Conservation (phyloP, 2,888 invertebrate genomes). For the Morpho helenor region DNA sequence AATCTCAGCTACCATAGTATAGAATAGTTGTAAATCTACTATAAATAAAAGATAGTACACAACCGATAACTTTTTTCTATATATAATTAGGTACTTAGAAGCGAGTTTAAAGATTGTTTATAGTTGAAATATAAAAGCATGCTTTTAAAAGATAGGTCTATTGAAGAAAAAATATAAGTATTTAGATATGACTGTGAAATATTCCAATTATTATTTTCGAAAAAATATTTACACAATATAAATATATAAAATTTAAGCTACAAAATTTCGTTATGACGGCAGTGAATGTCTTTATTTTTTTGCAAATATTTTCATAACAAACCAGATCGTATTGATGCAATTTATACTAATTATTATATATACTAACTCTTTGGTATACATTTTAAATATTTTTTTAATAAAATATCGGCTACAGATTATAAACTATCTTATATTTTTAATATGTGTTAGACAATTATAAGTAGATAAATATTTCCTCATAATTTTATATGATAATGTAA, state of each 20-base stretch:
- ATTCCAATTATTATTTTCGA: constrained; percentile 2
- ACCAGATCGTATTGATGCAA: constrained; percentile 20
- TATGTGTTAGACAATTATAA: constrained; percentile 24
- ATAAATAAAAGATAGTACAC: constrained; percentile 55
- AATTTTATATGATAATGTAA: background rate
- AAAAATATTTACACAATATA: constrained; percentile 31
- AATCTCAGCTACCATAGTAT: constrained; percentile 51
- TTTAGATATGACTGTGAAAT: background rate
- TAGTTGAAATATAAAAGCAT: constrained; percentile 28
- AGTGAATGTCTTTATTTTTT: constrained; percentile 36
- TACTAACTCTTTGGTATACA: constrained; percentile 61
- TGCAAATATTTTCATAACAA: constrained; percentile 27
- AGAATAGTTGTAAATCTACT: constrained; percentile 44
- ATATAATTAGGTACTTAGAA: constrained; percentile 32
- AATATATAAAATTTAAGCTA: constrained; percentile 33
- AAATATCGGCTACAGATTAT: constrained; percentile 29
- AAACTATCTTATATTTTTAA: constrained; percentile 22
- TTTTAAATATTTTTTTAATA: constrained; percentile 31
- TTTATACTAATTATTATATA: constrained; percentile 24
- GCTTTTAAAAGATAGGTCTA: constrained; percentile 13
- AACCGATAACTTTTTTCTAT: constrained; percentile 46
- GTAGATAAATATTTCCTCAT: constrained; percentile 6
- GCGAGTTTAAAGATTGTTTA: constrained; percentile 30
- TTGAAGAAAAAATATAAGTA: constrained; percentile 6
- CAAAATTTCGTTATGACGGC: constrained; percentile 44